Conservation (phyloP, 2,888 invertebrate species). For the Zelleria hepariella region DNA sequence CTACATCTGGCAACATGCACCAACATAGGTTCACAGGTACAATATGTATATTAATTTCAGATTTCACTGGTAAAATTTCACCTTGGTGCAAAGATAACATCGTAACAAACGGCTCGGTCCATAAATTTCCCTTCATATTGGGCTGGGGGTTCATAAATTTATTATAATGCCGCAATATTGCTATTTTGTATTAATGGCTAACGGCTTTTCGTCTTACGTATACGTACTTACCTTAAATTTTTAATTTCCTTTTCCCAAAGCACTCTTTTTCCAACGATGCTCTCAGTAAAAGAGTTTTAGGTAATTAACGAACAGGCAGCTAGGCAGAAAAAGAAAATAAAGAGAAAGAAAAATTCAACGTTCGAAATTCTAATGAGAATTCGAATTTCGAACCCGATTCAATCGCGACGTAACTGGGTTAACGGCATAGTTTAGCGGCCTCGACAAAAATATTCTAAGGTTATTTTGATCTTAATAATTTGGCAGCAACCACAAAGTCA, state of each 20-base stretch:
- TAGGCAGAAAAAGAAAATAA: background rate
- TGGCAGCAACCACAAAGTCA: slow-evolving; percentile 29
- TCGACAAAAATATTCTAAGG: slow-evolving; percentile 35
- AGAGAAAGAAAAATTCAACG: background rate
- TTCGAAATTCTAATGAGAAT: background rate
- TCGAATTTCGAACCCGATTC: background rate
- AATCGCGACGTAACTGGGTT: slow-evolving; percentile 3
- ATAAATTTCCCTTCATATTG: background rate
- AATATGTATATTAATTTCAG: background rate
- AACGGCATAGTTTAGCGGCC: slow-evolving; percentile 24
- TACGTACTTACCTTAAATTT: background rate
- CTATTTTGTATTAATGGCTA: background rate
- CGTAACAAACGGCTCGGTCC: background rate
- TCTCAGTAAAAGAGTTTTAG: background rate
- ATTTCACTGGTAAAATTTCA: background rate
- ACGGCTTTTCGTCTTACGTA: background rate
- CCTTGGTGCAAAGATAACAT: background rate
- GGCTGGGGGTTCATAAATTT: background rate
- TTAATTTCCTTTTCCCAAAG: background rate
- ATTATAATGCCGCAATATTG: background rate
- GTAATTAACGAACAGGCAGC: background rate
- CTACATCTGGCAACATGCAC: too few relatives aligned
- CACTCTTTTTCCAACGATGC: background rate
- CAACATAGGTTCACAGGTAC: too few relatives aligned
- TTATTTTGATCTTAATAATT: slow-evolving; percentile 37